Evolutionary conservation across 1,140 invertebrate genomes (phyloP).

Genomic region (Drosophila azteca): DNA sequence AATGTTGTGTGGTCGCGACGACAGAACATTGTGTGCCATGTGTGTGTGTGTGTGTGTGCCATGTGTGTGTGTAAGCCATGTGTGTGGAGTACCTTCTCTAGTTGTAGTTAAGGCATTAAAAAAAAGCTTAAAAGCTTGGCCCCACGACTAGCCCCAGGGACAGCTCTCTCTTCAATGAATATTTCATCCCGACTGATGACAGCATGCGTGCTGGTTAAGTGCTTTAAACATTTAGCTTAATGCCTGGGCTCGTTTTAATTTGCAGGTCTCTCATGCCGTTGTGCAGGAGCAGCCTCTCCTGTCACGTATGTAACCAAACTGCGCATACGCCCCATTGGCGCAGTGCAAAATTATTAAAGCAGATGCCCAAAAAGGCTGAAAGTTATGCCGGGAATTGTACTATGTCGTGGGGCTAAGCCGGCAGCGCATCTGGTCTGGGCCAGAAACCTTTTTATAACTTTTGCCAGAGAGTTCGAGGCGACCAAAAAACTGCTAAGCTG

Average conservation of each 20-base stretch:
- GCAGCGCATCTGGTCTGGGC: slow-evolving; percentile 62
- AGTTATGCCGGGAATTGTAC: slow-evolving; percentile 33
- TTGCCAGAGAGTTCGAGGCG: slow-evolving; percentile 37
- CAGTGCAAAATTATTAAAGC: slow-evolving; percentile 61
- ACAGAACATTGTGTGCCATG: slow-evolving; percentile 28
- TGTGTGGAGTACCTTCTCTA: slow-evolving; percentile 50
- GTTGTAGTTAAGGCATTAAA: slow-evolving; percentile 70
- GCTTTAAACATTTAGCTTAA: slow-evolving; percentile 76
- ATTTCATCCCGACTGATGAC: slow-evolving; percentile 55
- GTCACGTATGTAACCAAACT: slow-evolving; percentile 77
- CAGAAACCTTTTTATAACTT: slow-evolving; percentile 79
- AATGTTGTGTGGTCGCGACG: slow-evolving; percentile 70
- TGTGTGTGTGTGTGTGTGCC: slow-evolving; percentile 37
- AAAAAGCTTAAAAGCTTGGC: slow-evolving; percentile 74
- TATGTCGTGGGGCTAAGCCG: slow-evolving; percentile 11
- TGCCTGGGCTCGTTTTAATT: slow-evolving; percentile 66
- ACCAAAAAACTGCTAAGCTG: slow-evolving; percentile 56
- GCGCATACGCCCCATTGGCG: slow-evolving; percentile 63
- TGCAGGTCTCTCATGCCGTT: slow-evolving; percentile 16
- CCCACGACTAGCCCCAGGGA: slow-evolving; percentile 16
- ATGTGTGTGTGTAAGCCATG: slow-evolving; percentile 30
- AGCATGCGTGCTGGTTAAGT: slow-evolving; percentile 68
- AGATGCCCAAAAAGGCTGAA: slow-evolving; percentile 10
- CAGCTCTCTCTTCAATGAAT: slow-evolving; percentile 47
- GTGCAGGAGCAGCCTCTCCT: background rate